Evolutionary conservation across 1,140 invertebrate species (phyloP).

Genomic region (Leptestheria dahalacensis): DNA sequence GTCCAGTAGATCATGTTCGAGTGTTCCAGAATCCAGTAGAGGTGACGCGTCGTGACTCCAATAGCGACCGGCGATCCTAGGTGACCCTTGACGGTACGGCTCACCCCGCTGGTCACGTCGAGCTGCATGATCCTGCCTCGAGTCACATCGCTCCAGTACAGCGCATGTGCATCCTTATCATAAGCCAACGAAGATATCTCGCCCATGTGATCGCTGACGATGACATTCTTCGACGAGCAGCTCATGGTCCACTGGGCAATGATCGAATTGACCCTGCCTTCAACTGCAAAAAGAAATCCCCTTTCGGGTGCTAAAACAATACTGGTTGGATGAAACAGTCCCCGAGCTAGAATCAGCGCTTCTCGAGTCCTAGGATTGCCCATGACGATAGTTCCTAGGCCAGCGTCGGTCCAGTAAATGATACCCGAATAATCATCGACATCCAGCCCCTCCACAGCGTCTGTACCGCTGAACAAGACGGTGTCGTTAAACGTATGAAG

Average conservation of each 20-base stretch:
- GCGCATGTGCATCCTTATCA: background rate
- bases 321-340: constrained; percentile 3
- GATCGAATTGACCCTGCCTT: background rate
- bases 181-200: background rate
- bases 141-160: background rate
- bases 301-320: background rate
- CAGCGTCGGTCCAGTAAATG: constrained; percentile 14
- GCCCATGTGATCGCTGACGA: background rate
- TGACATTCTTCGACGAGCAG: background rate
- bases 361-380: background rate
- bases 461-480: constrained; percentile 1
- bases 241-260: background rate
- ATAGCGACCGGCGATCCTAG: background rate
- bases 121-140: background rate
- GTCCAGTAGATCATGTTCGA: background rate
- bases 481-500: constrained; percentile 1
- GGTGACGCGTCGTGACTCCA: background rate
- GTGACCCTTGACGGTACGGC: background rate
- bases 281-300: background rate
- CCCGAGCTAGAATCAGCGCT: background rate
- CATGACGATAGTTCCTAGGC: background rate
- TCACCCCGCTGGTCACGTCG: background rate
- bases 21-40: background rate
- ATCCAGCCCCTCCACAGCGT: constrained; percentile 10
- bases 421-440: constrained; percentile 1